Evolutionary conservation across 1,140 invertebrate genomes (phyloP).

Genomic region (Drosophila gunungcola): DNA sequence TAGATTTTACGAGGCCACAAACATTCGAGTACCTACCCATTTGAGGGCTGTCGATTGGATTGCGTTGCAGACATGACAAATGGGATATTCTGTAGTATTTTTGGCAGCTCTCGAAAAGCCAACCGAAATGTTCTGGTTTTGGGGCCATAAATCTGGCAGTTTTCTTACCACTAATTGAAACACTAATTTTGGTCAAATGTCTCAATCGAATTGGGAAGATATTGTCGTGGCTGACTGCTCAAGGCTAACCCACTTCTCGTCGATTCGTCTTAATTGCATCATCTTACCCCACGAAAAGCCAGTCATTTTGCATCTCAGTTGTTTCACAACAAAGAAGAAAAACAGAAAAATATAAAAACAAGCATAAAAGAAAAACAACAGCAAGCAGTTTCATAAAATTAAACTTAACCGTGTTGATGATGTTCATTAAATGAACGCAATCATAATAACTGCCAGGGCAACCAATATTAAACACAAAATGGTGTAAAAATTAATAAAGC

Average conservation of each 20-base stretch:
- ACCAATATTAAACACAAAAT: constrained; percentile 40
- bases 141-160: constrained; percentile 9
- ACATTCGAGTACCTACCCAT: constrained; percentile 25
- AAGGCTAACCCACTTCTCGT: constrained; percentile 6
- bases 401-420: constrained; percentile 40
- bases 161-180: constrained; percentile 37
- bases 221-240: constrained; percentile 26
- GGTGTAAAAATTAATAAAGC: constrained; percentile 57
- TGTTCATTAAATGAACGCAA: constrained; percentile 45
- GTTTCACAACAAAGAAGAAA: neutral
- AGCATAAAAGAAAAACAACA: neutral
- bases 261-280: constrained; percentile 26
- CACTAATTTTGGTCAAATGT: constrained; percentile 31
- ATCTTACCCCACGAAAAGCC: constrained; percentile 3
- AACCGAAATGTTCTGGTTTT: neutral
- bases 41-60: constrained; percentile 10
- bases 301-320: constrained; percentile 17
- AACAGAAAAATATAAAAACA: constrained; percentile 7
- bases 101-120: neutral
- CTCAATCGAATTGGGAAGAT: constrained; percentile 34
- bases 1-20: constrained; percentile 72
- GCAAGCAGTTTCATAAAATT: constrained; percentile 30
- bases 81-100: constrained; percentile 43
- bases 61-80: constrained; percentile 72
- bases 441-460: constrained; percentile 44